Conservation (phyloP, 2,797 vertebrate species). For the Acestrorhynchus altus region DNA sequence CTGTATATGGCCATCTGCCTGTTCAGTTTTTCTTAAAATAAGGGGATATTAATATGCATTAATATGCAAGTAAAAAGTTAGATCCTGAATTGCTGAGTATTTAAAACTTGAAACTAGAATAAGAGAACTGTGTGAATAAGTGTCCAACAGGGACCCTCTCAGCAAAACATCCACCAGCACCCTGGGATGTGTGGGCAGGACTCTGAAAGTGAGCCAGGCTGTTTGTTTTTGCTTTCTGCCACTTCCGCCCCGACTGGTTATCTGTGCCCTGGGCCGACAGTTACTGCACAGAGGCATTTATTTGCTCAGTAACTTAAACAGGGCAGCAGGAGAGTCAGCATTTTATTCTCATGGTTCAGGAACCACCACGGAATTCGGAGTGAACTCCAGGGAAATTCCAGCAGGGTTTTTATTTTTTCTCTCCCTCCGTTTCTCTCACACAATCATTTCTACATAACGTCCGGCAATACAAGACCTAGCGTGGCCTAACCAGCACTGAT, state of each 20-base stretch:
- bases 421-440: neutral
- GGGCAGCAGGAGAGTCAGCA: conserved; percentile 54
- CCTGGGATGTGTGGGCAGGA: neutral
- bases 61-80: too few species aligned
- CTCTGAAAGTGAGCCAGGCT: conserved; percentile 1
- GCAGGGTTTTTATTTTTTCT: conserved; percentile 56
- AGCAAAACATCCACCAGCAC: neutral
- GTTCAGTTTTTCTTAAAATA: too few species aligned
- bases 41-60: too few species aligned
- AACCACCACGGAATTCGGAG: conserved; percentile 66
- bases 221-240: conserved; percentile 44
- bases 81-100: too few species aligned
- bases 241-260: conserved; percentile 62
- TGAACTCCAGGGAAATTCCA: conserved; percentile 69
- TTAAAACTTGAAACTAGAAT: too few species aligned
- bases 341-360: conserved; percentile 62
- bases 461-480: neutral
- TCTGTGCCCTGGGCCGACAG: conserved; percentile 59
- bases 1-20: too few species aligned
- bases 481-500: neutral
- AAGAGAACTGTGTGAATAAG: too few species aligned
- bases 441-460: neutral
- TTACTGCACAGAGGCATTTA: conserved; percentile 59
- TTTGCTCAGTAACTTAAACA: conserved; percentile 62
- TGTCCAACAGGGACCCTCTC: neutral